These are phyloP conservation scores for Caenorhabditis uteleia DNA, from an alignment of 2,888 invertebrate species.

Conservation along the genomic window DNA sequence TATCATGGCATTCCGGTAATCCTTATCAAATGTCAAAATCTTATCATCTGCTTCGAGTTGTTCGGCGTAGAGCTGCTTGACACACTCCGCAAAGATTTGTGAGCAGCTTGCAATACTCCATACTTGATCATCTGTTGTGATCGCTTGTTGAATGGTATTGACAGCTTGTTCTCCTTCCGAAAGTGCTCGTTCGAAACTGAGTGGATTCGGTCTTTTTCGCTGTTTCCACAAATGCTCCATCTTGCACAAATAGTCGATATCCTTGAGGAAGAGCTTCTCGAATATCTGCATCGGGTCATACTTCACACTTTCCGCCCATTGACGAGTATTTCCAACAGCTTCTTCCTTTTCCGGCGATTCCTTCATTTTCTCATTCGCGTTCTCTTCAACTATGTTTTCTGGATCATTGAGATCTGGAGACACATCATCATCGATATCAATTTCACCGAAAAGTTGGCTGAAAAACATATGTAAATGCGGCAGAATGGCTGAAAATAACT, in stretches of 20 bases:
- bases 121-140: constrained; percentile 12
- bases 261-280: constrained; percentile 89
- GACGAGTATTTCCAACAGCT: constrained; percentile 78
- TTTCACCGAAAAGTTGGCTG: constrained; percentile 94
- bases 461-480: constrained; percentile 51
- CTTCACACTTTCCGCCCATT: constrained; percentile 84
- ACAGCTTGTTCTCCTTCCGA: constrained; percentile 5
- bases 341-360: constrained; percentile 8
- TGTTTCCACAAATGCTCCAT: constrained; percentile 96
- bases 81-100: constrained; percentile 72
- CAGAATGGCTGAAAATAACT: constrained; percentile 63
- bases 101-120: constrained; percentile 58
- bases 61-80: constrained; percentile 67
- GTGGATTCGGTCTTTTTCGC: constrained; percentile 78
- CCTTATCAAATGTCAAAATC: constrained; percentile 94
- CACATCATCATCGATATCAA: constrained; percentile 94
- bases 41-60: constrained; percentile 53
- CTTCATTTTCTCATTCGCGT: constrained; percentile 1
- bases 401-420: constrained; percentile 93
- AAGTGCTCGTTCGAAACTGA: constrained; percentile 8
- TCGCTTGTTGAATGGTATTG: no score
- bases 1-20: constrained; percentile 75
- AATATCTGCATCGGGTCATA: constrained; percentile 87
- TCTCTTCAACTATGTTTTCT: constrained; percentile 8
- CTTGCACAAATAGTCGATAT: constrained; percentile 88